phyloP scores from a whole-genome alignment of 2,113 vertebrate species.

The Lucifuga dentata region DNA sequence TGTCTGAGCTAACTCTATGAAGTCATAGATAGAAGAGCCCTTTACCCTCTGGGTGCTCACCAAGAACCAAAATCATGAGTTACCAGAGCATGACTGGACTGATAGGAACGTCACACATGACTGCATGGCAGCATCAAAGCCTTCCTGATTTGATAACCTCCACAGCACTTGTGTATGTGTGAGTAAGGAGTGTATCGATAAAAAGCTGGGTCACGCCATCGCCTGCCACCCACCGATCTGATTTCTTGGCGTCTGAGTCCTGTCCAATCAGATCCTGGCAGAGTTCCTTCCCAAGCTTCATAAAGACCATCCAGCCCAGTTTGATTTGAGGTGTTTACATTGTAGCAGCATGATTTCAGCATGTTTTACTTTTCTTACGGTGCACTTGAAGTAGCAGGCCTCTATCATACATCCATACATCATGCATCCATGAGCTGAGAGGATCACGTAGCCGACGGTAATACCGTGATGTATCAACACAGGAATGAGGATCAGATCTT shows the following conservation, averaged over 20 bases:
- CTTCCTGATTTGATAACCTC: slow-evolving; percentile 32
- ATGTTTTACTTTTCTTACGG: not conserved
- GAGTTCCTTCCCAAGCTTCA: not conserved
- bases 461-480: not conserved
- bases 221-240: not conserved
- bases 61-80: slow-evolving; percentile 10
- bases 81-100: slow-evolving; percentile 28
- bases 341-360: not conserved
- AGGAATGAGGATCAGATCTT: slow-evolving; percentile 54
- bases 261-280: not conserved
- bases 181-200: slow-evolving; percentile 8
- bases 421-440: not conserved
- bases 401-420: not conserved
- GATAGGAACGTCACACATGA: slow-evolving; percentile 34
- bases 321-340: not conserved
- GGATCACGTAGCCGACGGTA: too few relatives aligned
- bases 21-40: slow-evolving; percentile 47
- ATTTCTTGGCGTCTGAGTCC: slow-evolving; percentile 12
- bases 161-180: slow-evolving; percentile 1
- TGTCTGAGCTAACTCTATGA: slow-evolving; percentile 52
- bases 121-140: slow-evolving; percentile 46
- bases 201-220: not conserved
- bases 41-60: not conserved
- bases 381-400: not conserved
- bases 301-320: not conserved